Evolutionary conservation across 2,888 invertebrate species (phyloP).

Genomic region (Acanthopleura granulata): DNA sequence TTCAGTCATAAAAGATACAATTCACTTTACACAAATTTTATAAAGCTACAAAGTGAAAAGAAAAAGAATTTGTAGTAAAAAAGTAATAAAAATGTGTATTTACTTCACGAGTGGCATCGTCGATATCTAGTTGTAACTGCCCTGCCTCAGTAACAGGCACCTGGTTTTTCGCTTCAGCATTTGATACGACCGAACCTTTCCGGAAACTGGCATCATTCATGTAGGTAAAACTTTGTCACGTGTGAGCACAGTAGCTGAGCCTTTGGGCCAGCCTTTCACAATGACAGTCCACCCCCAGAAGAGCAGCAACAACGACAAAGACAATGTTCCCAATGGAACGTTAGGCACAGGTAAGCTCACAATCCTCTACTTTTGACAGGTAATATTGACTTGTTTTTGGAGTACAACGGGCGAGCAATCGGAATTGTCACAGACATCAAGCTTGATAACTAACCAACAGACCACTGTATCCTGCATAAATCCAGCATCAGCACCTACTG

Average conservation of each 20-base stretch:
- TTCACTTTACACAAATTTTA: too few species aligned
- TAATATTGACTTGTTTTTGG: neutral
- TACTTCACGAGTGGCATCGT: conserved; percentile 32
- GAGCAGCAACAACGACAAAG: neutral
- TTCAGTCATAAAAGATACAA: too few species aligned
- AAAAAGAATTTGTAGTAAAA: too few species aligned
- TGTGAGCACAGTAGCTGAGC: neutral
- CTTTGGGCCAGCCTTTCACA: neutral
- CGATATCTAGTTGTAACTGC: conserved; percentile 26
- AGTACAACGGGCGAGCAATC: neutral
- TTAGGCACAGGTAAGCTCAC: neutral
- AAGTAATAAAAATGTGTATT: conserved; percentile 1
- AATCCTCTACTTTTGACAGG: neutral
- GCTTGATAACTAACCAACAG: too few species aligned
- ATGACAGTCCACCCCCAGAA: neutral
- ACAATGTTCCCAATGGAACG: neutral
- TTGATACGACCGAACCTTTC: conserved; percentile 19
- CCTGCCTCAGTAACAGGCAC: conserved; percentile 24
- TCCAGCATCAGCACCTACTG: too few species aligned
- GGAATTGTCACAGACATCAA: too few species aligned
- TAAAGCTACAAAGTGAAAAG: too few species aligned
- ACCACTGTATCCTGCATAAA: too few species aligned
- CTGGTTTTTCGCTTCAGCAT: conserved; percentile 22
- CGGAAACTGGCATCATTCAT: conserved; percentile 18
- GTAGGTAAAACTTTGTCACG: conserved; percentile 11